Conservation (phyloP, 92 coral and sea anemone genomes). For the Epizoanthus rinbou region DNA sequence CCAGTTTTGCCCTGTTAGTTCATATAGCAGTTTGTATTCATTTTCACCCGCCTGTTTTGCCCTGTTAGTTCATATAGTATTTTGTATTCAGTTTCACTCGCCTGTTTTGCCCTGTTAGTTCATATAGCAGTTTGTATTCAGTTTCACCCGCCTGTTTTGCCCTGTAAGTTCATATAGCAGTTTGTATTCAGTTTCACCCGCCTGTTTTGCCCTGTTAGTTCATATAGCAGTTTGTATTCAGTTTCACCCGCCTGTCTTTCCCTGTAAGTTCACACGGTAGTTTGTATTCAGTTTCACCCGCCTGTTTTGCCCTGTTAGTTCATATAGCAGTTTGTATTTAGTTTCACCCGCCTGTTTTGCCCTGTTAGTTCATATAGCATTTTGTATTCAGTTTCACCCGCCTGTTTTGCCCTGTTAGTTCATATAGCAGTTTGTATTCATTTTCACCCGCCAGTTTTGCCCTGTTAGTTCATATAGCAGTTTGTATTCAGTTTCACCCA, state of each 20-base stretch:
- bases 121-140: neutral
- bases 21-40: no score
- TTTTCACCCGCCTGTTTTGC: neutral
- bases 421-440: neutral
- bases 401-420: constrained; percentile 35
- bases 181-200: neutral
- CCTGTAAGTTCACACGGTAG: no score
- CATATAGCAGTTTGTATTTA: neutral
- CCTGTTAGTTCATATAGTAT: no score
- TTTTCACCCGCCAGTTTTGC: neutral
- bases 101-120: constrained; percentile 12
- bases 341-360: constrained; percentile 31
- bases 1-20: no score
- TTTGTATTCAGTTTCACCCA: neutral
- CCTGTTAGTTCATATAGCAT: neutral
- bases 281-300: neutral
- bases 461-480: constrained; percentile 7
- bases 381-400: constrained; percentile 9
- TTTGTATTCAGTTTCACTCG: neutral
- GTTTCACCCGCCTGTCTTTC: neutral
- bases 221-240: no score
- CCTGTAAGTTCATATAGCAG: neutral
- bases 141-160: neutral
- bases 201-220: no score
- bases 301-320: constrained; percentile 11